Evolutionary conservation across 2,888 invertebrate species (phyloP), one percentile per base, ranked within the genome.

Genomic region (Thera britannica): DNA sequence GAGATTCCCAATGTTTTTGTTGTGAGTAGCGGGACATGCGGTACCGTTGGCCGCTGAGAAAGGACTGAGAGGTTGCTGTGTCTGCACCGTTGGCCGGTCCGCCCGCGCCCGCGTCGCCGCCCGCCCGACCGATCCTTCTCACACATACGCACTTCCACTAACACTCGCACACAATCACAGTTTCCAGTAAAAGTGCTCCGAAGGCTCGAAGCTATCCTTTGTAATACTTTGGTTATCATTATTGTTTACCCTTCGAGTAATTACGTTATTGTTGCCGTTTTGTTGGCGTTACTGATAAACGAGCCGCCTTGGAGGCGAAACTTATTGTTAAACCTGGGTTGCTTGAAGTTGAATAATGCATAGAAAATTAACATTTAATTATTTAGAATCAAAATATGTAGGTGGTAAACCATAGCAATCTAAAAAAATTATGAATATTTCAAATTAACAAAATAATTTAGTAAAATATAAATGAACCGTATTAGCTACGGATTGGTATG

Each of bases 41-140:
- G 85, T 92, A 90, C 92, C 94, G 92, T 93, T 93, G 91, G 91
- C 90, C 90, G 91, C 92, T 89, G 89, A 88, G 89, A 88, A 86
- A 90, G 90, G 90, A 93, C 93, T 93, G 93, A 87, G 90, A 83
- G 85, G 82, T 81, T 90, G 92, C 90, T 90, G 89, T 87, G 90
- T 87, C 84, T 81, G 88, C 92, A 93, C 92, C 92, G 92, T 92
- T 92, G 94, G 89, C 88, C 80, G 90, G 91, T 90, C 91, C 90
- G 90, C 92, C 92, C 92, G 88, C 90, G 87, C 89, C 82, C 76
- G 75, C 81, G 85, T 84, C 83, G 85, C 85, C 83, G 85, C 86
- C 87, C 82, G 84, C 83, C 81, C 82, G 83, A 79, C 83, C 81
- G 81, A 85, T 79, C 81, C 86, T 85, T 84, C 85, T 82, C 83